Conservation (phyloP, 2,797 vertebrate species). For the Acipenser transmontanus region DNA sequence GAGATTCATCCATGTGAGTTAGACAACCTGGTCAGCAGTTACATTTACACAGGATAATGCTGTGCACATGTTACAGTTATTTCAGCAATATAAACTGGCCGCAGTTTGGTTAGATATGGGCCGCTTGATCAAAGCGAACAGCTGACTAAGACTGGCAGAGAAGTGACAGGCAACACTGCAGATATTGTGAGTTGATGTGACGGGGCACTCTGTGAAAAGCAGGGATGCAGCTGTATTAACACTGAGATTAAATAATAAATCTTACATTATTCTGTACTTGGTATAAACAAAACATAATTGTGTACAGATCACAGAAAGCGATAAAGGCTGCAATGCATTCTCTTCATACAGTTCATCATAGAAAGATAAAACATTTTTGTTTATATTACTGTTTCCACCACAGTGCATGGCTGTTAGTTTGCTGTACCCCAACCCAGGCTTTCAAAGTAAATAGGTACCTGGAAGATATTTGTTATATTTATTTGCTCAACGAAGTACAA, state of each 20-base stretch:
- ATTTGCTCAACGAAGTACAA: no score
- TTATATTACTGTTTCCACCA: no score
- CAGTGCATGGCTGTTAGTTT: no score
- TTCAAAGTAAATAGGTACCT: no score
- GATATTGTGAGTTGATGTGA: neutral
- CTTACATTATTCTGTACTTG: conserved; percentile 14
- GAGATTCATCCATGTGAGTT: neutral
- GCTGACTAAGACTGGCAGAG: neutral
- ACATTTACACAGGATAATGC: neutral
- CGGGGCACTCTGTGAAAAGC: conserved; percentile 11
- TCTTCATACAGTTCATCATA: no score
- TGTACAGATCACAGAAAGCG: neutral
- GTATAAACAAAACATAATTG: conserved; percentile 50
- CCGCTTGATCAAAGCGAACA: neutral
- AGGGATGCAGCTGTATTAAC: conserved; percentile 1
- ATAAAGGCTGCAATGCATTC: no score
- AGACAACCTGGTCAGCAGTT: neutral
- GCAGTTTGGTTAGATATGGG: neutral
- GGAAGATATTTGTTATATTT: no score
- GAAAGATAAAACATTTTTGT: no score
- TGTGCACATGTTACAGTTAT: neutral
- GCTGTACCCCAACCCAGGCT: no score
- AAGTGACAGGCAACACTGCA: neutral
- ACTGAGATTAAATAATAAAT: conserved; percentile 15
- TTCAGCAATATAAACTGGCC: neutral